phyloP scores from a whole-genome alignment of 2,797 vertebrate genomes.

The Brotogeris chrysoptera region DNA sequence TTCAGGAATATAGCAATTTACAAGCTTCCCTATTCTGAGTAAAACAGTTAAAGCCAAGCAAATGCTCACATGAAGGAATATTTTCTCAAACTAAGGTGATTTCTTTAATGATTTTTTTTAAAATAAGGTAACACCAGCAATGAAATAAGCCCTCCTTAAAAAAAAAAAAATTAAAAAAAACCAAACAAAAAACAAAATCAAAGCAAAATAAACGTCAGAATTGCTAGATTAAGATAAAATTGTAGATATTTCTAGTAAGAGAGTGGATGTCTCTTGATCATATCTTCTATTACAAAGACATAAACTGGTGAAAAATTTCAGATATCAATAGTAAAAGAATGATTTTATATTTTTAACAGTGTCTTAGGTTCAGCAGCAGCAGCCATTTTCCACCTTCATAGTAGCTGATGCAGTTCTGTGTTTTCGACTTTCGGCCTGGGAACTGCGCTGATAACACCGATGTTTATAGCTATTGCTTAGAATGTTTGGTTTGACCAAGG shows the following conservation, averaged over 20 bases:
- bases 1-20: neutral
- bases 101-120: neutral
- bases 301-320: neutral
- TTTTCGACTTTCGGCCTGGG: too few relatives aligned
- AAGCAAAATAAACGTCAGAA: accelerated
- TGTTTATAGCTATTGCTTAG: too few relatives aligned
- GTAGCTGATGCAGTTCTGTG: too few relatives aligned
- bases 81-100: neutral
- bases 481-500: too few relatives aligned
- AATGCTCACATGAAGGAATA: neutral
- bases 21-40: neutral
- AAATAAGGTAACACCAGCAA: neutral
- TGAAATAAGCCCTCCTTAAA: neutral
- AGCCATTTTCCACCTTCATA: too few relatives aligned
- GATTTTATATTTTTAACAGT: neutral
- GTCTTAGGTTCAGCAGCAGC: too few relatives aligned
- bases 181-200: neutral
- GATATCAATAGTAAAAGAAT: neutral
- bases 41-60: neutral
- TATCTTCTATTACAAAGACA: neutral
- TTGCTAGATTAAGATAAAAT: neutral
- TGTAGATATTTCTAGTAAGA: neutral
- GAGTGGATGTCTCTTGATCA: neutral
- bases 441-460: too few relatives aligned
- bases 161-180: neutral